These are phyloP conservation scores for Pungitius pungitius DNA, from an alignment of 2,113 vertebrate genomes.

Conservation along the genomic window DNA sequence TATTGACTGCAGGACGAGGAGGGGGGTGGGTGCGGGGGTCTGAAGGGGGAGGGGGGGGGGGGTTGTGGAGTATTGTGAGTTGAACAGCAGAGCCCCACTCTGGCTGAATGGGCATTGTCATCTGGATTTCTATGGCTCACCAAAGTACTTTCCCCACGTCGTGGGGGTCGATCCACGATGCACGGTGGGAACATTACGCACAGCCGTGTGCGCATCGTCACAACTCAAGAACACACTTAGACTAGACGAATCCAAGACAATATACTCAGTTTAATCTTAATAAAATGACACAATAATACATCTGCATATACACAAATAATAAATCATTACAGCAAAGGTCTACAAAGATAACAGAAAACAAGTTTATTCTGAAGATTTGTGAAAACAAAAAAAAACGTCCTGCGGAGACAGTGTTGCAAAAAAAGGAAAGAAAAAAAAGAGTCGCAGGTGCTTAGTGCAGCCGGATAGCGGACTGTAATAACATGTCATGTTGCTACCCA, in stretches of 20 bases:
- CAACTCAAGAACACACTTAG: conserved; percentile 56
- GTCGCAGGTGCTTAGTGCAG: conserved; percentile 45
- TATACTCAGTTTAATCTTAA: conserved; percentile 75
- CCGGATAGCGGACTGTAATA: conserved; percentile 32
- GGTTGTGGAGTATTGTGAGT: conserved; percentile 68
- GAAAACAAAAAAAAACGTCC: conserved; percentile 51
- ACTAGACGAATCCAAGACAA: conserved; percentile 47
- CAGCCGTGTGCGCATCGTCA: conserved; percentile 7
- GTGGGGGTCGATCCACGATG: conserved; percentile 64
- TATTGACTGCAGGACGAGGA: conserved; percentile 41
- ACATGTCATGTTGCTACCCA: conserved; percentile 19
- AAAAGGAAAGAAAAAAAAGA: conserved; percentile 26
- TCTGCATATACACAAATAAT: conserved; percentile 65
- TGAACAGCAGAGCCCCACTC: conserved; percentile 75
- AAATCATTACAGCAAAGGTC: conserved; percentile 64
- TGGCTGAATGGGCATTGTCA: conserved; percentile 79
- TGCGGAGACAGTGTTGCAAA: conserved; percentile 27
- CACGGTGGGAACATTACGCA: conserved; percentile 64
- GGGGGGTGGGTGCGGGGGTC: conserved; percentile 40
- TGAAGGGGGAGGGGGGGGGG: conserved; percentile 19
- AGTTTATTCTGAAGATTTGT: conserved; percentile 53
- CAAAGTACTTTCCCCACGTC: conserved; percentile 77
- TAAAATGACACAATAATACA: conserved; percentile 70
- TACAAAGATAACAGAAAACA: conserved; percentile 48
- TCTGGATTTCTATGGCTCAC: conserved; percentile 79